These are phyloP conservation scores for Pollenia amentaria DNA, from an alignment of 2,888 invertebrate species.

Conservation along the genomic window DNA sequence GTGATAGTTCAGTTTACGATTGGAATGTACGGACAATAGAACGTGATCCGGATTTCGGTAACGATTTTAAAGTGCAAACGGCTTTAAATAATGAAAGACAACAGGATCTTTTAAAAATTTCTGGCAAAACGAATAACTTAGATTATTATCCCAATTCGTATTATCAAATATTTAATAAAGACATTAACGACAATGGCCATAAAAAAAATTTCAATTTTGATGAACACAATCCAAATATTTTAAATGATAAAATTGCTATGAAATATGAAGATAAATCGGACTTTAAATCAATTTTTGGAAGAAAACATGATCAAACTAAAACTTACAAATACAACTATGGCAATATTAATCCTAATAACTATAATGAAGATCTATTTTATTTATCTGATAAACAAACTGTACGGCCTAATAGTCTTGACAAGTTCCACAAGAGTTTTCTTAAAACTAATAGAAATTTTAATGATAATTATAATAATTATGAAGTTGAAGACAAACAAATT, in stretches of 20 bases:
- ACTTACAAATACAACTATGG: not conserved
- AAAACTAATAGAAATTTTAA: not conserved
- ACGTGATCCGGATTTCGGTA: constrained; percentile 78
- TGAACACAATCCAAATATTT: not conserved
- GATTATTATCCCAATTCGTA: constrained; percentile 13
- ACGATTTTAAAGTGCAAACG: constrained; percentile 79
- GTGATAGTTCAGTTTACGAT: constrained; percentile 80
- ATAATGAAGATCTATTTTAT: not conserved
- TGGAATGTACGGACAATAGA: constrained; percentile 79
- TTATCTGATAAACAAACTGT: not conserved
- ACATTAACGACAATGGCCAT: not conserved
- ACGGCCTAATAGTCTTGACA: no score
- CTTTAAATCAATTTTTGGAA: not conserved
- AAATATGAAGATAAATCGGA: not conserved
- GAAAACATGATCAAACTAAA: not conserved
- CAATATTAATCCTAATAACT: constrained; percentile 7
- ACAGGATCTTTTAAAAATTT: constrained; percentile 72
- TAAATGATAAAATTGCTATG: not conserved
- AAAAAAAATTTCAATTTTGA: not conserved
- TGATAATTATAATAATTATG: not conserved
- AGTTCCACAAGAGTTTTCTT: no score
- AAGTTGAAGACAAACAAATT: not conserved
- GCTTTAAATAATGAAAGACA: constrained; percentile 78
- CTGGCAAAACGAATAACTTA: constrained; percentile 39
- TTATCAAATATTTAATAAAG: constrained; percentile 29